Percentiles rank a stretch among this genome's conserved stretches.
Evolutionary conservation across 2,113 vertebrate genomes (phyloP).

Genomic region (Colossoma macropomum): DNA sequence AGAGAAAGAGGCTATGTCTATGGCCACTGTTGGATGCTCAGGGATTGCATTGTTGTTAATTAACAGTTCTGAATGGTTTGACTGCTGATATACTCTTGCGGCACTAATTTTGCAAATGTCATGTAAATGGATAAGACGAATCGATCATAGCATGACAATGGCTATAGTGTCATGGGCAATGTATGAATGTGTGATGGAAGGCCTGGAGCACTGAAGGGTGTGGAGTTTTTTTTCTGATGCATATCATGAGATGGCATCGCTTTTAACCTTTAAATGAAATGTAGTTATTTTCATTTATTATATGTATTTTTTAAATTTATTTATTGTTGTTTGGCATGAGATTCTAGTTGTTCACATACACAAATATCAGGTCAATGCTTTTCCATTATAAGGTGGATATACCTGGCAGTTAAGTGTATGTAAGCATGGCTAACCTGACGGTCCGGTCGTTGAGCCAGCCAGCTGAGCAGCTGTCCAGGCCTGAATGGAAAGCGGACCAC

Average conservation of each 20-base stretch:
- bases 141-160: no score
- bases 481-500: slow-evolving; percentile 87
- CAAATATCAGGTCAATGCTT: neutral
- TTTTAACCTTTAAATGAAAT: no score
- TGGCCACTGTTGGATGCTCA: neutral
- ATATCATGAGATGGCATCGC: neutral
- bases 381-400: no score
- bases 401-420: neutral
- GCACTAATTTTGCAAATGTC: slow-evolving; percentile 23
- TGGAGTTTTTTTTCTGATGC: neutral
- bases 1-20: neutral
- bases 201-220: neutral
- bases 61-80: slow-evolving; percentile 1
- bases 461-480: slow-evolving; percentile 88
- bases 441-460: slow-evolving; percentile 93
- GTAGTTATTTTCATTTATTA: no score
- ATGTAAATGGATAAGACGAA: neutral
- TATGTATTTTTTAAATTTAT: no score
- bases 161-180: neutral
- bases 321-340: no score
- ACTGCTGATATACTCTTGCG: neutral
- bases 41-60: slow-evolving; percentile 2
- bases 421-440: slow-evolving; percentile 79
- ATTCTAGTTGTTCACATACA: no score
- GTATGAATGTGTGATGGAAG: neutral